phyloP scores from a whole-genome alignment of 2,888 invertebrate genomes.

The Galeruca laticollis region DNA sequence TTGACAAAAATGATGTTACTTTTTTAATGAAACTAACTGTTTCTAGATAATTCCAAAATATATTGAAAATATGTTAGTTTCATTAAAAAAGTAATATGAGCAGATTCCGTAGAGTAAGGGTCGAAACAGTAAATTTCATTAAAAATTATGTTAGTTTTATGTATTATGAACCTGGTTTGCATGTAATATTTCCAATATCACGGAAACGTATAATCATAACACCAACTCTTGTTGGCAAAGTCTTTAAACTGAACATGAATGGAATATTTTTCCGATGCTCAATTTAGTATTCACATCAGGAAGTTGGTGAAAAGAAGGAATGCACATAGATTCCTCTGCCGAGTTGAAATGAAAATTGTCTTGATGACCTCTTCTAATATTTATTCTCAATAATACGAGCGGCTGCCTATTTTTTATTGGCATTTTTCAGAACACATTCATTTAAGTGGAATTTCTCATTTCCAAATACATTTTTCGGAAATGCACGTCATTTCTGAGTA shows the following conservation, averaged over 20 bases:
- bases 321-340: conserved; percentile 3
- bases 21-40: no score
- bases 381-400: not conserved
- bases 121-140: no score
- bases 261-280: not conserved
- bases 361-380: conserved; percentile 6
- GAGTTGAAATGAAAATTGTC: conserved; percentile 6
- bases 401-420: not conserved
- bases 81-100: no score
- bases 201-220: not conserved
- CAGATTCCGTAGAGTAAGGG: no score
- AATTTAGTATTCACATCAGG: conserved; percentile 5
- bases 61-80: no score
- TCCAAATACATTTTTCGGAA: not conserved
- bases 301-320: conserved; percentile 10
- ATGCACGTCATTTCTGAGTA: not conserved
- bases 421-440: not conserved
- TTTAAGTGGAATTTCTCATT: not conserved
- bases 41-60: no score
- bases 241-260: not conserved
- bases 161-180: no score
- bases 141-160: no score
- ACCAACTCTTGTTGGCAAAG: not conserved
- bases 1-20: no score
- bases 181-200: no score